Percentiles rank a stretch among this genome's conserved stretches.
Conservation (phyloP, 2,113 vertebrate genomes). For the Diadophis punctatus region DNA sequence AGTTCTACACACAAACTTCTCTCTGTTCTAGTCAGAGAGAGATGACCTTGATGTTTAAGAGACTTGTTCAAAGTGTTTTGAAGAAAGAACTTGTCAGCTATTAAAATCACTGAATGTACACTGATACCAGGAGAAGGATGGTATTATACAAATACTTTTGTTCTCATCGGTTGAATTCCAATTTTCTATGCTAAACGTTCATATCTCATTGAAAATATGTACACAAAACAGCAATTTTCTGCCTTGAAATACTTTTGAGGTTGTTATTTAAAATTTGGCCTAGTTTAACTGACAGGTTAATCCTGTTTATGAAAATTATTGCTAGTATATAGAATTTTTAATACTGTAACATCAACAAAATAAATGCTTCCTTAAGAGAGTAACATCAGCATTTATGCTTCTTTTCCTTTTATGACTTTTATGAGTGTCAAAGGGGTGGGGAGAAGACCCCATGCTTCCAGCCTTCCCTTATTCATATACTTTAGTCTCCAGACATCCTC, state of each 20-base stretch:
- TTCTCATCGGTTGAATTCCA: background rate
- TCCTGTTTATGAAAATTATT: background rate
- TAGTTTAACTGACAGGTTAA: background rate
- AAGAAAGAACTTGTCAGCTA: background rate
- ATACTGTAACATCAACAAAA: background rate
- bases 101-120: conserved; percentile 9
- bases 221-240: background rate
- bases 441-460: background rate
- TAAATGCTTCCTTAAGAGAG: background rate
- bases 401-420: background rate
- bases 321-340: background rate
- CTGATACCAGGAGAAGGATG: background rate
- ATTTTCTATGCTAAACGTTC: background rate
- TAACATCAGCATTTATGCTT: background rate
- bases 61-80: background rate
- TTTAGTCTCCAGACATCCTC: background rate
- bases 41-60: background rate
- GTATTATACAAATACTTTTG: background rate
- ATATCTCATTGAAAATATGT: background rate
- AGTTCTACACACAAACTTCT: background rate
- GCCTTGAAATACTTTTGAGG: background rate
- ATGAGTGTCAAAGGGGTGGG: background rate
- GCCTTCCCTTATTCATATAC: background rate
- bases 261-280: background rate
- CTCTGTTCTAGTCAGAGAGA: background rate